These are phyloP conservation scores for Rallus crepitans DNA, from an alignment of 2,797 vertebrate genomes.

Conservation along the genomic window DNA sequence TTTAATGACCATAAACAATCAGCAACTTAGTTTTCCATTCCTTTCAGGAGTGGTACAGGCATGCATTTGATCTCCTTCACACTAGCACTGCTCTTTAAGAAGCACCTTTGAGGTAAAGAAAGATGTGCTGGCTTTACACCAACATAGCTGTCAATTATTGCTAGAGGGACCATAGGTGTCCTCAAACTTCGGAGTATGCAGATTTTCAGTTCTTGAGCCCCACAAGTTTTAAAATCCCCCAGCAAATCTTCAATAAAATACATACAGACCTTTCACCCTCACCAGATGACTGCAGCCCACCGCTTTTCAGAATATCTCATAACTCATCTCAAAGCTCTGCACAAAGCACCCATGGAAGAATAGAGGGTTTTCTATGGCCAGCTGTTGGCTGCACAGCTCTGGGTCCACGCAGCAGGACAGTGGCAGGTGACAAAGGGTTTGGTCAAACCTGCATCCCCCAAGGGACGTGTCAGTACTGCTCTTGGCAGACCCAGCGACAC, in stretches of 20 bases:
- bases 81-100: background rate
- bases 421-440: background rate
- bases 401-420: background rate
- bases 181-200: background rate
- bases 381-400: background rate
- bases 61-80: background rate
- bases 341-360: background rate
- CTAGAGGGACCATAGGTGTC: background rate
- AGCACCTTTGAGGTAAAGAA: background rate
- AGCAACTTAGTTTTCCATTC: background rate
- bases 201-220: background rate
- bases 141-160: background rate
- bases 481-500: background rate
- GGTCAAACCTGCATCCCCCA: background rate
- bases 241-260: background rate
- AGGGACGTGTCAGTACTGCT: background rate
- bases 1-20: background rate
- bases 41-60: background rate
- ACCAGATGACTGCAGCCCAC: background rate
- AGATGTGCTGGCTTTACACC: background rate
- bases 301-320: rapidly evolving
- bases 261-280: background rate
- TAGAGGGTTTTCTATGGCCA: background rate
- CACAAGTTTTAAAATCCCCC: background rate
- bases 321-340: background rate